Base-by-base conservation (phyloP, 1,140 invertebrate species). In the Eumaeus atala region DNA sequence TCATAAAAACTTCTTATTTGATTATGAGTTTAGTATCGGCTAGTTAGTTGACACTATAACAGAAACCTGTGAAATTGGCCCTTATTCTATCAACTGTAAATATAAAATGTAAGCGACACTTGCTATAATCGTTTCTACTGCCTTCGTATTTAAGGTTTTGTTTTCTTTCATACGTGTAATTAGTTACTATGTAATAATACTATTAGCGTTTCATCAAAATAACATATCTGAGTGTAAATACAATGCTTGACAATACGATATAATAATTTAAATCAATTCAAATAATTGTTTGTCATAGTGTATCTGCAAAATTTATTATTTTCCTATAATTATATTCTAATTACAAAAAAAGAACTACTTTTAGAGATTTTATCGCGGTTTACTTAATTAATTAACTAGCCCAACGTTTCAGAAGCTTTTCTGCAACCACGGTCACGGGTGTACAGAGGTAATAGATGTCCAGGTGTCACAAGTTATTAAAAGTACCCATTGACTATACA, bases 211-310 rank as follows among this genome's bases (percentile, higher is more conserved):
- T 74, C 77, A 77, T 76, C 68, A 38, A 84, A 81, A 72, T 77
- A 72, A 86, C 83, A 86, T 86, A 86, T 86, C 83, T 86, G 70
- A 74, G 67, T 84, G 81, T 86, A 86, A 48, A 84, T 84, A 81
- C 74, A 80, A 81, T 65, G 83, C 83, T 86, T 84, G 83, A 86
- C 81, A 86, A 86, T 85, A 85, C 82, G 64, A 75, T 73, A 76
- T 76, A 79, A 77, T 83, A 77, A 72, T 56, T 62, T 66, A 70
- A 71, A 69, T 63, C 61, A 67, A 64, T 64, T 37, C 50, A 53
- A 55, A 42, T 37, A 51, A 16, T n/a, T 16, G 28, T 33, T 9
- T 38, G 21, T 37, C 12, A 9, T 18, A 28, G 40, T 52, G 40
- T 10, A 40, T 44, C 40, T 16, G 16, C 21, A 2, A 2, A 28